Base-by-base conservation (phyloP, 30 jellyfish, hydroid and myxozoan species). In the Phacellophora camtschatica region DNA sequence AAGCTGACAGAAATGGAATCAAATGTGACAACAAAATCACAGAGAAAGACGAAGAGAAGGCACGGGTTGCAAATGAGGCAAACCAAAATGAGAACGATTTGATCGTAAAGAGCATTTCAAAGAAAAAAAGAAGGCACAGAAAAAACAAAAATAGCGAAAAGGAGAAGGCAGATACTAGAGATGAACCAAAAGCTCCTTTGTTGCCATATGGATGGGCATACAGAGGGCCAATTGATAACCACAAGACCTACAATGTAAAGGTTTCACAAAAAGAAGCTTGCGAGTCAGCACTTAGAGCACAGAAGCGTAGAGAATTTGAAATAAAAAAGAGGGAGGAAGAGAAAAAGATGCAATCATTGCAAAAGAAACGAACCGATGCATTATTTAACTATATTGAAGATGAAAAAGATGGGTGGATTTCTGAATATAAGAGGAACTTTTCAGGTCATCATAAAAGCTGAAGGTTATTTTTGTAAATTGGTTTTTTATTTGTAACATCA, bases 141-240 rank as follows among this genome's bases (percentile, higher is more conserved):
- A n/a, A n/a, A n/a, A 12, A 16, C 37, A 29, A 35, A 37, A 32
- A 37, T n/a, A 10, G 37, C 0, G 28, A 46, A 0, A 12, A 28
- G 22, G 28, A 5, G 0, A 28, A 16, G n/a, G 61, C n/a, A 46
- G 22, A 23, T 16, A 46, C 71, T n/a, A 16, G 55, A 42, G 55
- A 42, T 9, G 71, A 56, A 56, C 13, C 46, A 20, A 66, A 39
- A 27, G 80, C 80, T 1, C 80, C 80, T 0, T n/a, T 66, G 63
- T 33, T 66, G 2, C 64, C 80, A 1, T 66, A 66, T 29, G 80
- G 80, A 16, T 66, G 80, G 80, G 80, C 80, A n/a, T 66, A 66
- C 63, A 66, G 80, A 66, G 80, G 80, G 5, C 80, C 80, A 25
- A 66, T 66, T 32, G 80, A 35, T 27, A 37, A 37, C 63, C 80